Evolutionary conservation across 1,140 invertebrate genomes (phyloP).

Genomic region (Cotesia chilonis): DNA sequence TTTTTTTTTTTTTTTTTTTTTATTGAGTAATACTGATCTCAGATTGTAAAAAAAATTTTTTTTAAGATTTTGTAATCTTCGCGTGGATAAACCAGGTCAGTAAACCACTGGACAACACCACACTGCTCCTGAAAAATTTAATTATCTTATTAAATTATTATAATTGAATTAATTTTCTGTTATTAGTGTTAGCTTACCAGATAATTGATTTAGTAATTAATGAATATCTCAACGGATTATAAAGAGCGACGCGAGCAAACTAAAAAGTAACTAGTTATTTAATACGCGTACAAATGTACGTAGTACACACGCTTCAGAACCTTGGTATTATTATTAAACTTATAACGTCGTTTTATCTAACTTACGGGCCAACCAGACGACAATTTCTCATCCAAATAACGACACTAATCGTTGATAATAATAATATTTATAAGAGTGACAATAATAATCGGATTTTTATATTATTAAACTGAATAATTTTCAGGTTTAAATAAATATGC

Average conservation of each 20-base stretch:
- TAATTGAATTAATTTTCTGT: not conserved
- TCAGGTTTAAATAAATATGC: no score
- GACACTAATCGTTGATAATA: conserved; percentile 16
- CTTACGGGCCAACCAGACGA: conserved; percentile 28
- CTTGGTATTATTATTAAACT: conserved; percentile 28
- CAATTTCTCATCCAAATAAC: conserved; percentile 29
- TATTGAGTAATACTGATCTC: not conserved
- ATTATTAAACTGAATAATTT: no score
- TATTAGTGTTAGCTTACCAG: conserved; percentile 51
- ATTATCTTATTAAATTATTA: not conserved
- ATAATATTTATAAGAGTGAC: not conserved
- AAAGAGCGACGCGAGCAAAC: conserved; percentile 53
- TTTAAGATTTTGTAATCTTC: conserved; percentile 47
- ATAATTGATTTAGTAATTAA: conserved; percentile 53
- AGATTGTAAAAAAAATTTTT: not conserved
- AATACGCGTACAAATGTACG: conserved; percentile 1
- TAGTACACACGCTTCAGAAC: conserved; percentile 14
- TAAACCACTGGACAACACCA: conserved; percentile 59
- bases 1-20: not conserved
- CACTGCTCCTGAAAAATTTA: conserved; percentile 58
- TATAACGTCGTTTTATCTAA: conserved; percentile 9
- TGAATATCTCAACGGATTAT: conserved; percentile 62
- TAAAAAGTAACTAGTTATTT: conserved; percentile 7
- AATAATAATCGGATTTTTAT: no score
- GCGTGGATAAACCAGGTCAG: conserved; percentile 57